These are phyloP conservation scores for Euplagia quadripunctaria DNA, from an alignment of 2,888 invertebrate species.

Conservation along the genomic window DNA sequence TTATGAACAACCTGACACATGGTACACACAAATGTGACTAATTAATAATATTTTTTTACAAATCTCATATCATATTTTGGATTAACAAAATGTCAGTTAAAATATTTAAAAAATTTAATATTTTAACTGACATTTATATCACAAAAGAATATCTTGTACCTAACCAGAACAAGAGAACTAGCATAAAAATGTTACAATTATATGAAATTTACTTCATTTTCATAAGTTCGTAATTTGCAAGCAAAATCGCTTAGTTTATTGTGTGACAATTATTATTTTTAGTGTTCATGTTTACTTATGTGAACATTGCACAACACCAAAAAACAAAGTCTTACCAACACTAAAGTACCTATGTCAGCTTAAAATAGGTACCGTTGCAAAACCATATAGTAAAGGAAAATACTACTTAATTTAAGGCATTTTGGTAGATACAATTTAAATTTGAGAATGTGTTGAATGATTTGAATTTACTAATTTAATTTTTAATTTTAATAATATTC, in stretches of 20 bases:
- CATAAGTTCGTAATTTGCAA: too few species aligned
- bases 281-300: too few species aligned
- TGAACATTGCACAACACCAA: too few species aligned
- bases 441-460: too few species aligned
- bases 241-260: neutral
- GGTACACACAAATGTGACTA: neutral
- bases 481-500: too few species aligned
- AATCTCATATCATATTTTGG: neutral
- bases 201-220: neutral
- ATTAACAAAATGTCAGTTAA: neutral
- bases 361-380: neutral
- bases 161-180: neutral
- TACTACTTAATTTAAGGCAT: too few species aligned
- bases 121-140: too few species aligned
- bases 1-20: neutral
- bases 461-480: too few species aligned
- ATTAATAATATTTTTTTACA: neutral
- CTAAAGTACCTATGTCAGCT: neutral
- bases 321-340: too few species aligned
- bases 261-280: too few species aligned
- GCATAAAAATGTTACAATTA: neutral
- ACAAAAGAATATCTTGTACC: neutral
- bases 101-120: neutral
- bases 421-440: neutral
- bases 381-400: neutral